Evolutionary conservation across 2,113 vertebrate species (phyloP).

Genomic region (Phylloscopus whistleri): DNA sequence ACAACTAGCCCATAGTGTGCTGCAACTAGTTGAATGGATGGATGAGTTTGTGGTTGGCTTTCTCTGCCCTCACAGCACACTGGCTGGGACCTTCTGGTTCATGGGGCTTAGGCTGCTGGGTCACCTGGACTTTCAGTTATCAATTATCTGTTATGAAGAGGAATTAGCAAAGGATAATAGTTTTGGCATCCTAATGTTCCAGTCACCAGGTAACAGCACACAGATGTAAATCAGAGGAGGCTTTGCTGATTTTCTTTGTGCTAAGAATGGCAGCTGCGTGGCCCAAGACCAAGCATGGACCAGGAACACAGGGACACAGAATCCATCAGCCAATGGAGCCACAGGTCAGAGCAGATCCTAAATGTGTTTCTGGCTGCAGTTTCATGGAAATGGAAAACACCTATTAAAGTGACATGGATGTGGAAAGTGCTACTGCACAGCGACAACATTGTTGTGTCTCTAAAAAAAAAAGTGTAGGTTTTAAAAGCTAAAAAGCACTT

Average conservation of each 20-base stretch:
- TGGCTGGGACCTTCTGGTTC: neutral
- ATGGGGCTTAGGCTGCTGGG: neutral
- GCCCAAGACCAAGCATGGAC: neutral
- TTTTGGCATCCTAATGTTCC: neutral
- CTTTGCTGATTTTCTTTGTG: neutral
- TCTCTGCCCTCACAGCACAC: neutral
- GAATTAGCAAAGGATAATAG: neutral
- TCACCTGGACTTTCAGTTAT: neutral
- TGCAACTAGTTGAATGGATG: neutral
- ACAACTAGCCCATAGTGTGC: neutral
- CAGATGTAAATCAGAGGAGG: neutral
- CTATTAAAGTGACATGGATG: neutral
- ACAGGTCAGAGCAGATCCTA: neutral
- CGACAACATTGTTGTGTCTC: neutral
- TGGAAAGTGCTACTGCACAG: neutral
- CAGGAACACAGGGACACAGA: neutral
- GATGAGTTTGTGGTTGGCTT: neutral
- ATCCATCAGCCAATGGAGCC: neutral
- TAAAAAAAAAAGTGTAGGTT: neutral
- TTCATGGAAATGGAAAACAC: neutral
- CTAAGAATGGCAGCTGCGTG: neutral
- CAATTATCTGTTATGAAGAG: neutral
- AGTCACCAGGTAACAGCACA: neutral
- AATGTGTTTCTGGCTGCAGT: neutral
- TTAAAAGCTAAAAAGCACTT: neutral